phyloP scores from a whole-genome alignment of 2,797 vertebrate species.

The Anguilla anguilla region DNA sequence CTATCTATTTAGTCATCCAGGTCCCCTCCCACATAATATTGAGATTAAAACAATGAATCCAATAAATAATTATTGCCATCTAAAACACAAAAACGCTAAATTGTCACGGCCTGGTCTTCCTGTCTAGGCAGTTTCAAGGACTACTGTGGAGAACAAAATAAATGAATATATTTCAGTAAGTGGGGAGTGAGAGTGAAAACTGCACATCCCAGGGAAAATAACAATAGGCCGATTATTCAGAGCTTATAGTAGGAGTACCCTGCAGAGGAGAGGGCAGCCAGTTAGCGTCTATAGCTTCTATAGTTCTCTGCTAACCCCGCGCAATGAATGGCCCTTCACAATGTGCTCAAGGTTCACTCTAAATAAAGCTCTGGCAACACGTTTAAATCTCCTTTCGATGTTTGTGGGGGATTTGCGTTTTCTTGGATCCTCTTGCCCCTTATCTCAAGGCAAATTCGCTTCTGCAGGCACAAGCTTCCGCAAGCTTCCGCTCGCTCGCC shows the following conservation, averaged over 20 bases:
- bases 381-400: not conserved
- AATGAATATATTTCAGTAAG: not conserved
- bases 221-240: not conserved
- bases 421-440: conserved; percentile 1
- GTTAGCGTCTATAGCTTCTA: not conserved
- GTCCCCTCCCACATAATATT: not conserved
- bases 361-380: not conserved
- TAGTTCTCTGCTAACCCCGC: not conserved
- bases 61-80: not conserved
- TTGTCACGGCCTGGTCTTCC: not conserved
- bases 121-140: not conserved
- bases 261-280: not conserved
- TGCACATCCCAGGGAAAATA: not conserved
- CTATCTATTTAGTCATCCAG: not conserved
- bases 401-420: not conserved
- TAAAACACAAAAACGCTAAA: not conserved
- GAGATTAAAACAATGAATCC: not conserved
- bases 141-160: not conserved
- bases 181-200: not conserved
- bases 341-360: not conserved
- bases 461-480: not conserved
- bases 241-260: not conserved
- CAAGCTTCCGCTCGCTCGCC: not conserved
- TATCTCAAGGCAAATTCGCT: not conserved
- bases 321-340: not conserved